Percentiles rank a stretch among this genome's conserved stretches.
Evolutionary conservation across 2,113 vertebrate species (phyloP).

Genomic region (Chaetura pelagica): DNA sequence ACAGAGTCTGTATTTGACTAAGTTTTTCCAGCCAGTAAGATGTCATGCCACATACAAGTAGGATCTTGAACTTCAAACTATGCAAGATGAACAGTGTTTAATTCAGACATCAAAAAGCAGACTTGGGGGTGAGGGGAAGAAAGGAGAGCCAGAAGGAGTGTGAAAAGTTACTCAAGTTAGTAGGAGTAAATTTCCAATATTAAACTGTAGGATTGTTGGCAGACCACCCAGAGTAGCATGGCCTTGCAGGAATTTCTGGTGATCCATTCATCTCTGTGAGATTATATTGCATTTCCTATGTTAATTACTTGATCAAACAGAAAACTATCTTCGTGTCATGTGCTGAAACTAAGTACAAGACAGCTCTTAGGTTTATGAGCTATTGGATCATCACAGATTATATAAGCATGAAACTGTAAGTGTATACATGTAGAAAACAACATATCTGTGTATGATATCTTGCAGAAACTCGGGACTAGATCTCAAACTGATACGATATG

Average conservation of each 20-base stretch:
- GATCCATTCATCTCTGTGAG: not conserved
- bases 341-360: not conserved
- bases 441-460: not conserved
- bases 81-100: not conserved
- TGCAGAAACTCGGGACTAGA: not conserved
- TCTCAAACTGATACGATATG: accelerated
- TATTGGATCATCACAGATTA: not conserved
- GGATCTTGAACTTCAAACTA: not conserved
- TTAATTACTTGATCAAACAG: not conserved
- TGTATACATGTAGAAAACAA: not conserved
- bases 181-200: not conserved
- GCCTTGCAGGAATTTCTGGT: not conserved
- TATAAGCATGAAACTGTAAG: not conserved
- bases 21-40: conserved; percentile 31
- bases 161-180: not conserved
- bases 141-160: not conserved
- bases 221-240: not conserved
- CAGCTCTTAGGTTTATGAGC: not conserved
- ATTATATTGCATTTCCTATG: not conserved
- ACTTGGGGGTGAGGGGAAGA: not conserved
- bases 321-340: not conserved
- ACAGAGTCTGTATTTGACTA: not conserved
- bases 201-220: not conserved
- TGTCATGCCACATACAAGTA: not conserved
- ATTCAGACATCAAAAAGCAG: conserved; percentile 15